These are phyloP conservation scores for Nomada lathburiana DNA, from an alignment of 2,888 invertebrate genomes.

Conservation along the genomic window DNA sequence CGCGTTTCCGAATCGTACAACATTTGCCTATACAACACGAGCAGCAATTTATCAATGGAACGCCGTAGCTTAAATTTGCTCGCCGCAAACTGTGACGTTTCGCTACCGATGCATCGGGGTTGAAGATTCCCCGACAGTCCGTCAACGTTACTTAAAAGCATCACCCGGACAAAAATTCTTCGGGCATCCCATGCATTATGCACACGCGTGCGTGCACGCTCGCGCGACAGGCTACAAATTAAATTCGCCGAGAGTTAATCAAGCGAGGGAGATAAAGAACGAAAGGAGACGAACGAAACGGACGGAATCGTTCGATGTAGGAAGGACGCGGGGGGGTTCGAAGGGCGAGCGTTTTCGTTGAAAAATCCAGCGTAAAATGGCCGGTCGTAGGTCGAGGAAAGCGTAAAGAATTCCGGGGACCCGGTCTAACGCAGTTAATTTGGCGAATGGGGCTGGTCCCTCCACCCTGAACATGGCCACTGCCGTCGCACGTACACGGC, in stretches of 20 bases:
- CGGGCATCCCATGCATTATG: too few relatives aligned
- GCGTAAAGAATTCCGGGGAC: constrained; percentile 80
- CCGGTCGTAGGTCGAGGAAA: constrained; percentile 77
- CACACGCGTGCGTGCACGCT: background rate
- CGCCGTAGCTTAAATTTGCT: background rate
- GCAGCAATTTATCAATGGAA: background rate
- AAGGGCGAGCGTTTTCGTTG: constrained; percentile 62
- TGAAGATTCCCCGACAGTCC: background rate
- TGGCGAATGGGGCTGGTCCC: constrained; percentile 81
- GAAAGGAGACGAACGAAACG: background rate
- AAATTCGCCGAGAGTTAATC: constrained; percentile 37
- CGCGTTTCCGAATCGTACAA: background rate
- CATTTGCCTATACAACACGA: background rate
- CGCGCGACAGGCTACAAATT: background rate
- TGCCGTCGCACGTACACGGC: constrained; percentile 61
- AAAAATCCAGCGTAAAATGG: constrained; percentile 81
- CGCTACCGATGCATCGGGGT: background rate
- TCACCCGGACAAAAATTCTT: background rate
- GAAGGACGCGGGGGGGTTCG: background rate
- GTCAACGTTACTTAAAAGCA: too few relatives aligned
- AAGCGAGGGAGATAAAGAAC: constrained; percentile 35
- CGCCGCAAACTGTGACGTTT: background rate
- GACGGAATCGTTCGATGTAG: constrained; percentile 3
- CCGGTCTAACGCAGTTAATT: constrained; percentile 82
- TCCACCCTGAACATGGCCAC: constrained; percentile 80